Conservation (phyloP, 2,888 invertebrate species). For the Eucera pruinosa region DNA sequence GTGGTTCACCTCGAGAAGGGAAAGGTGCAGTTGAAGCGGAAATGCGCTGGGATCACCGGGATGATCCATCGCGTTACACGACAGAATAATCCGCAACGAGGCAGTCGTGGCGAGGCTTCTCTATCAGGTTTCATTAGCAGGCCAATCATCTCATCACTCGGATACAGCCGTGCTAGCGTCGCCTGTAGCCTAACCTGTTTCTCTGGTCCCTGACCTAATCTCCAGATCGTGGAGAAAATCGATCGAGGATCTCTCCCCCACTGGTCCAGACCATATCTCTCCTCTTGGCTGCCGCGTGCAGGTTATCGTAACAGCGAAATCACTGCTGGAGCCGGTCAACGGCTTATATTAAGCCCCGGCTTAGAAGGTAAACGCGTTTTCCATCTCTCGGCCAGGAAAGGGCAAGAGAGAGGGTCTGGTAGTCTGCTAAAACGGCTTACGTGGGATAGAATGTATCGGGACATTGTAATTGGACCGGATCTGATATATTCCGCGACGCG, state of each 20-base stretch:
- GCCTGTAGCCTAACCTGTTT: constrained; percentile 68
- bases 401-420: not conserved
- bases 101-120: constrained; percentile 74
- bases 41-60: constrained; percentile 73
- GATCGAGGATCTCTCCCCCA: constrained; percentile 59
- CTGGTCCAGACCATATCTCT: constrained; percentile 12
- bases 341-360: constrained; percentile 64
- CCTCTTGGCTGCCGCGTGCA: constrained; percentile 8
- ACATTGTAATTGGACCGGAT: constrained; percentile 60
- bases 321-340: constrained; percentile 53
- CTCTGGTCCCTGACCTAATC: constrained; percentile 77
- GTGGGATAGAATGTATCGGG: constrained; percentile 51
- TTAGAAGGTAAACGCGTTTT: constrained; percentile 69
- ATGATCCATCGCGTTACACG: constrained; percentile 62
- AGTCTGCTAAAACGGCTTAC: constrained; percentile 63
- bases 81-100: constrained; percentile 67
- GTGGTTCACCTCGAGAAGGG: constrained; percentile 1
- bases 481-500: constrained; percentile 46
- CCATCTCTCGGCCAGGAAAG: constrained; percentile 41
- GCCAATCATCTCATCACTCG: constrained; percentile 83
- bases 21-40: constrained; percentile 60
- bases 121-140: constrained; percentile 82
- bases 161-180: constrained; percentile 62
- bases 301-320: constrained; percentile 64
- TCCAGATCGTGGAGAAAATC: constrained; percentile 63